These are phyloP conservation scores for Caprella mutica DNA, from an alignment of 2,888 invertebrate genomes.

Conservation along the genomic window DNA sequence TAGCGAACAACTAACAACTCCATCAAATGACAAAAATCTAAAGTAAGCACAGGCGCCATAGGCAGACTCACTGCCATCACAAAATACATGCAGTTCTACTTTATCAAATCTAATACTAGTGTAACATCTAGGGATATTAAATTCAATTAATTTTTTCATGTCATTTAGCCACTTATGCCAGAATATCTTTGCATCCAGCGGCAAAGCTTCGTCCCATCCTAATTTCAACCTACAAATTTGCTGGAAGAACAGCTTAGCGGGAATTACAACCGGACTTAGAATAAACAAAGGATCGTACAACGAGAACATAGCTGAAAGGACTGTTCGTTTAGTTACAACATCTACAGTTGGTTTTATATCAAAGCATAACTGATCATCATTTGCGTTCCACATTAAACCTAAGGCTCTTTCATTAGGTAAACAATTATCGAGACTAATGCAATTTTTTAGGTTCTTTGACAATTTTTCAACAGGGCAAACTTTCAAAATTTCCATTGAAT, in stretches of 20 bases:
- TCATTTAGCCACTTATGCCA: not conserved
- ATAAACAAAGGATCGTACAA: not conserved
- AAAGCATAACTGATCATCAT: not conserved
- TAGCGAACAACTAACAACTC: not conserved
- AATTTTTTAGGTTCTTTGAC: too few relatives aligned
- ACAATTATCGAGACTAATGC: too few relatives aligned
- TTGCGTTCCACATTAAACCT: conserved; percentile 7
- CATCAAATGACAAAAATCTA: not conserved
- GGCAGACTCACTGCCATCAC: not conserved
- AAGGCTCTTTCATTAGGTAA: not conserved
- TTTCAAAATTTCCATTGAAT: not conserved
- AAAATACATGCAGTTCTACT: not conserved
- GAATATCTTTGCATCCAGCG: not conserved
- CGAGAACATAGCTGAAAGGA: not conserved
- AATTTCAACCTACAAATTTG: not conserved
- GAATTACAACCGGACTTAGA: not conserved
- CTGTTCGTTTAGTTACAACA: not conserved
- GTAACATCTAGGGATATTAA: not conserved
- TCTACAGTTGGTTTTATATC: not conserved
- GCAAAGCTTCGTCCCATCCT: not conserved
- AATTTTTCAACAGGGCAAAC: not conserved
- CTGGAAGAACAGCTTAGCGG: not conserved
- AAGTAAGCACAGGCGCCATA: not conserved
- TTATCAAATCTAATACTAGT: too few relatives aligned
- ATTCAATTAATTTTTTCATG: not conserved